Base-by-base conservation (phyloP, 2,113 vertebrate species). In the Diphyllodes magnificus region DNA sequence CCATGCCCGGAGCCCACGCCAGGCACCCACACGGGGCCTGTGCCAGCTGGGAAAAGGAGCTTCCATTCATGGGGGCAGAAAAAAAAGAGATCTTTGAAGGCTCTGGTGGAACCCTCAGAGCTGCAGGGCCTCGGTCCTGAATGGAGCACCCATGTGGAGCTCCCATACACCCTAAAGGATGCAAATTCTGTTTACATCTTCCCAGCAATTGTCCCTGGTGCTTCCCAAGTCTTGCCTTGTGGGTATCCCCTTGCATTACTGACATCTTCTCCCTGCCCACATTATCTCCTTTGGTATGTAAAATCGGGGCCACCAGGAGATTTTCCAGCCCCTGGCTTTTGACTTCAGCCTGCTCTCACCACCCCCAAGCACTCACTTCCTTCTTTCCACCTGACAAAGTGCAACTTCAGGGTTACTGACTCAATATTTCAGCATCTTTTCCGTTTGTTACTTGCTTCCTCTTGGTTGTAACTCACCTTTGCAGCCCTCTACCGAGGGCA, bases 1-100 rank as follows among this genome's bases (percentile, higher is more conserved):
- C 45, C 0, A 1, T 8, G 27, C 19, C 61, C 10, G 0, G 18
- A 11, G 30, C 40, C 11, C 63, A 16, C 0, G 1, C 51, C 81
- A 20, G 2, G 63, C 50, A 51, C 45, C 63, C 37, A 6, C 30
- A 5, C 0, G 2, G 60, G 72, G 15, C 39, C 60, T 72, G 57
- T 11, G 27, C 45, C 72, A 13, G 21, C 23, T 63, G 13, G 2
- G 44, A 60, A 59, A 37, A 60, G 47, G 3, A 73, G 9, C 13
- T 59, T 23, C 79, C 56, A 71, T 18, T 45, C 56, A 56, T 8
- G 3, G n/a, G 40, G 37, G 25, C 37, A n/a, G 35, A 11, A n/a
- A 61, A 61, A 35, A 60, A 78, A 64, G 15, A 59, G 13, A 31
- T 13, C 68, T 91, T 88, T 61, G 89, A 86, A 71, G 76, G 70